Evolutionary conservation across 2,113 vertebrate genomes (phyloP), one percentile per base, ranked within the genome.

Genomic region (Vanacampus margaritifer): DNA sequence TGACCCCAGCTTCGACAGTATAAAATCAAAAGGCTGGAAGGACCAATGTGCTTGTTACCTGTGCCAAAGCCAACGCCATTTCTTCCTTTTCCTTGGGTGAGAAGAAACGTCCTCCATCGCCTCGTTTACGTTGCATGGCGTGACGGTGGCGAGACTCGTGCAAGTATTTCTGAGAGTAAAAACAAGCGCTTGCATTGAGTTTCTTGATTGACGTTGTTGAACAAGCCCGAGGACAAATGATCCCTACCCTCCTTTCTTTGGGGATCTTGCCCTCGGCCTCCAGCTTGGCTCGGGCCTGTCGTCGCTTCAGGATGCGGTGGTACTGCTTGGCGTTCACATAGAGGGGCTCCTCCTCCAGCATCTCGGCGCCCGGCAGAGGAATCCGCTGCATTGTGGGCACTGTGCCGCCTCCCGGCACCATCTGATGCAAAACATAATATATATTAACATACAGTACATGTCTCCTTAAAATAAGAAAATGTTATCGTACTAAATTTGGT

Each of bases 261-360:
- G 97, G 97, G 71, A 99, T 98, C 76, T 98, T 98, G 16, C 97
- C 97, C 89, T 99, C 97, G 0, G 97, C 97, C 74, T 98, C 97
- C 73, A 99, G 92, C 73, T 99, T 99, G 32, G 97, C 97, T 9
- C 96, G 90, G 17, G 97, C 97, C 83, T 99, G 97, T 32, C 96
- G 88, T 75, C 97, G 93, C 86, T 99, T 99, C 12, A 99, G 86
- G 87, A 99, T 99, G 6, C 96, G 94, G 80, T 99, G 97, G 86
- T 99, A 99, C 88, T 99, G 97, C 79, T 99, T 99, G 76, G 97
- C 97, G 1, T 99, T 99, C 61, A 99, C 97, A 2, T 99, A 99
- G 1, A 99, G 92, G 21, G 97, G 97, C 80, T 99, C 97, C 75
- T 99, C 97, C 13, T 99, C 97, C 0, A 99, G 93, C 96, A 99